Percentiles rank a stretch among this genome's conserved stretches.
Conservation (phyloP, 2,888 invertebrate genomes). For the Lithosia quadra region DNA sequence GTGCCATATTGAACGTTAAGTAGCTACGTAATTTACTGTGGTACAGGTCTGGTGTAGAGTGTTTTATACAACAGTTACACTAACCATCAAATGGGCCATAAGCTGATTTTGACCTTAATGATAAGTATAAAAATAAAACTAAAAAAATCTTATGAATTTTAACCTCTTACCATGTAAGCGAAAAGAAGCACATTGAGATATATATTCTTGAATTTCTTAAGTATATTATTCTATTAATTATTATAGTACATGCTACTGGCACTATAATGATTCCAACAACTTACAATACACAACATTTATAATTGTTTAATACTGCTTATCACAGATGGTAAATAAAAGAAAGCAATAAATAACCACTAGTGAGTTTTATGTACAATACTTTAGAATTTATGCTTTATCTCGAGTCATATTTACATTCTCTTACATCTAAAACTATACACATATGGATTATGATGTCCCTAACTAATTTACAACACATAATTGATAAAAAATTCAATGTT, state of each 20-base stretch:
- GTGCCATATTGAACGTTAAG: too few species aligned
- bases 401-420: conserved; percentile 73
- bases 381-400: conserved; percentile 84
- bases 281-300: conserved; percentile 53
- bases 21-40: too few species aligned
- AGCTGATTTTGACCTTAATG: background rate
- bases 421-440: conserved; percentile 59
- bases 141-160: background rate
- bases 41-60: background rate
- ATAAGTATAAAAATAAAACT: background rate
- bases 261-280: conserved; percentile 32
- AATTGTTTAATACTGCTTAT: conserved; percentile 68
- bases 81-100: conserved; percentile 3
- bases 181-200: background rate
- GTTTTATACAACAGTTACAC: background rate
- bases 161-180: background rate
- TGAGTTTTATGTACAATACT: conserved; percentile 78
- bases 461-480: conserved; percentile 44
- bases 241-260: conserved; percentile 11
- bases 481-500: conserved; percentile 34
- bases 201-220: conserved; percentile 9
- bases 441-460: conserved; percentile 50
- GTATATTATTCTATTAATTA: background rate
- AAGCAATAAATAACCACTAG: conserved; percentile 59
- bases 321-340: conserved; percentile 73